Conservation (phyloP, 2,113 vertebrate genomes). For the Xenopus tropicalis region DNA sequence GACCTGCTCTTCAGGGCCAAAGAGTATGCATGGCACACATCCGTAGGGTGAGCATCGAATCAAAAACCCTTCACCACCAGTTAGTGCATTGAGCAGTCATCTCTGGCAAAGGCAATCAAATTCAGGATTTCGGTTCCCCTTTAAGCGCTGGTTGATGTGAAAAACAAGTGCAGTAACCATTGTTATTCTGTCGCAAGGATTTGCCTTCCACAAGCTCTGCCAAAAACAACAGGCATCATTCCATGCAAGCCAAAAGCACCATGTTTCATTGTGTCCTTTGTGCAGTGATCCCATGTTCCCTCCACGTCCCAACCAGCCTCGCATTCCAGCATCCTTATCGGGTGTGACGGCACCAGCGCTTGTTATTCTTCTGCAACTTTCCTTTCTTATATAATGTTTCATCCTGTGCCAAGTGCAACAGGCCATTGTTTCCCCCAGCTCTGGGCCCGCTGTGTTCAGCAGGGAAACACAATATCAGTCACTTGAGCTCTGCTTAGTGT, state of each 20-base stretch:
- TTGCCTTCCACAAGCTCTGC: slow-evolving; percentile 6
- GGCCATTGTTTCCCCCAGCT: slow-evolving; percentile 47
- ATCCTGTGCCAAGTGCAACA: slow-evolving; percentile 60
- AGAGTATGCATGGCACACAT: too few relatives aligned
- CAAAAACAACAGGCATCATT: slow-evolving; percentile 54
- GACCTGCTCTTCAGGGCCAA: too few relatives aligned
- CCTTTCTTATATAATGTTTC: slow-evolving; percentile 15
- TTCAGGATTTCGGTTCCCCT: too few relatives aligned
- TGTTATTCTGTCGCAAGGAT: too few relatives aligned
- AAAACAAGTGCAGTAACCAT: too few relatives aligned
- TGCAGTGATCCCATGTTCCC: slow-evolving; percentile 40
- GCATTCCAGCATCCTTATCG: slow-evolving; percentile 49
- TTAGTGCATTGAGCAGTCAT: too few relatives aligned
- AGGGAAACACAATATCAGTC: not conserved
- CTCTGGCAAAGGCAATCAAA: too few relatives aligned
- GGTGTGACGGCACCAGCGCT: slow-evolving; percentile 50
- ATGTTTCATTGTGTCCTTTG: not conserved
- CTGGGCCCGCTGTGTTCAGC: slow-evolving; percentile 31
- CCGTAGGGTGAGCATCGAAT: too few relatives aligned
- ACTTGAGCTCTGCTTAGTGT: not conserved
- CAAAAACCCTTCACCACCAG: too few relatives aligned
- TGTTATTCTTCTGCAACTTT: slow-evolving; percentile 48
- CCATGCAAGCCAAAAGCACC: slow-evolving; percentile 43
- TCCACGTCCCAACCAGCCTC: slow-evolving; percentile 24
- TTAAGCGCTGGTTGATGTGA: too few relatives aligned